These are phyloP conservation scores for Scaptomyza cyrtandrae DNA, from an alignment of 2,888 invertebrate species.

Conservation along the genomic window DNA sequence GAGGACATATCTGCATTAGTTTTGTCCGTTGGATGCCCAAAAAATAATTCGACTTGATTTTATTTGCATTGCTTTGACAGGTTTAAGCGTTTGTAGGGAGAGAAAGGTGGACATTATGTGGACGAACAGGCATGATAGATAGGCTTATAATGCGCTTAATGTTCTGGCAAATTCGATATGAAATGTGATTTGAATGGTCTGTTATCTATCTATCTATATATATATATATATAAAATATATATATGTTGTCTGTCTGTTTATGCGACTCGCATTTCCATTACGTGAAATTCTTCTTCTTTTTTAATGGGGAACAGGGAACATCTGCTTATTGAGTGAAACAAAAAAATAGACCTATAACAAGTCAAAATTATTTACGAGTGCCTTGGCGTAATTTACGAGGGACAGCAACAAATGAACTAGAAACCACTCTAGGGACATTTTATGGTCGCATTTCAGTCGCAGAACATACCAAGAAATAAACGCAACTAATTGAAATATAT, in stretches of 20 bases:
- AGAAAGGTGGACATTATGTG: background rate
- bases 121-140: conserved; percentile 5
- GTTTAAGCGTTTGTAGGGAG: conserved; percentile 47
- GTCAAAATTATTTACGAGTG: conserved; percentile 77
- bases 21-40: conserved; percentile 38
- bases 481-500: conserved; percentile 73
- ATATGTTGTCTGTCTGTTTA: background rate
- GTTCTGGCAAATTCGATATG: conserved; percentile 61
- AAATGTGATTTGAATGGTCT: conserved; percentile 51
- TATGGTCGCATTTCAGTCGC: conserved; percentile 54
- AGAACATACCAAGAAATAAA: conserved; percentile 38
- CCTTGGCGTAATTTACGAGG: conserved; percentile 69
- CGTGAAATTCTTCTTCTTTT: conserved; percentile 30
- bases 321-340: conserved; percentile 41
- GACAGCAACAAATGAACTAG: conserved; percentile 65
- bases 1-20: conserved; percentile 49
- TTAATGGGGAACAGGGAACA: conserved; percentile 34
- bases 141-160: conserved; percentile 58
- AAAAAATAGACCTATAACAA: conserved; percentile 56
- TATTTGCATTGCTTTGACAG: conserved; percentile 79
- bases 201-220: background rate
- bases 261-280: conserved; percentile 1
- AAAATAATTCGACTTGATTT: conserved; percentile 78
- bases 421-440: conserved; percentile 60
- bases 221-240: background rate